These are phyloP conservation scores for Polypedilum vanderplanki DNA, from an alignment of 1,140 invertebrate species.

Conservation along the genomic window DNA sequence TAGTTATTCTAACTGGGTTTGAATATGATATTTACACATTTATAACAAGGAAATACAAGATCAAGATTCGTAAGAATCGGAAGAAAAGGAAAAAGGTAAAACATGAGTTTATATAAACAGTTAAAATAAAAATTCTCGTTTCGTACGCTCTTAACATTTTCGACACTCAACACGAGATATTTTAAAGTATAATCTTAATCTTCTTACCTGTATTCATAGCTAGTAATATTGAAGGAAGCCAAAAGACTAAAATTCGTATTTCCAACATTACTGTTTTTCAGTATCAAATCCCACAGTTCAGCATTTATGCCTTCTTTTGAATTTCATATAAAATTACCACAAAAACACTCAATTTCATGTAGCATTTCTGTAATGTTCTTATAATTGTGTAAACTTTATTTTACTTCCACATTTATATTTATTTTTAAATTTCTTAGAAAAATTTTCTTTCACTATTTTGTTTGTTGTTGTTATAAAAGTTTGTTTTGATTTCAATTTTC, in stretches of 20 bases:
- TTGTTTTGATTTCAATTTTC: not conserved
- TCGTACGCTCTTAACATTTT: too few relatives aligned
- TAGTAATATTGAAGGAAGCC: slow-evolving; percentile 21
- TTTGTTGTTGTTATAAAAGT: not conserved
- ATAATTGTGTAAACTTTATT: not conserved
- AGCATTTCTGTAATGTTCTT: not conserved
- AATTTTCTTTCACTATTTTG: not conserved
- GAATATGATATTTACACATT: too few relatives aligned
- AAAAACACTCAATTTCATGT: slow-evolving; percentile 14
- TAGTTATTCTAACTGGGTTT: too few relatives aligned
- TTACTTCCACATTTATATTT: not conserved
- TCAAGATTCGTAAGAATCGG: too few relatives aligned
- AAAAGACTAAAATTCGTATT: slow-evolving; percentile 21
- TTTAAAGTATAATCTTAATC: slow-evolving; percentile 19
- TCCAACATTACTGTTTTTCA: slow-evolving; percentile 16
- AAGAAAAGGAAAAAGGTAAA: too few relatives aligned
- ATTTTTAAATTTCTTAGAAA: not conserved
- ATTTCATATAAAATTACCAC: slow-evolving; percentile 14
- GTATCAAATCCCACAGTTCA: slow-evolving; percentile 3
- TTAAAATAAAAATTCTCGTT: too few relatives aligned
- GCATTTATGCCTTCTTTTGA: slow-evolving; percentile 8
- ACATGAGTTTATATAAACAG: too few relatives aligned
- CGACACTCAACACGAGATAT: not conserved
- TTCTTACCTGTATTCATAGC: slow-evolving; percentile 17
- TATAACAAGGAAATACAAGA: too few relatives aligned